phyloP scores from a whole-genome alignment of 2,888 invertebrate species.

The Endomychus coccineus region DNA sequence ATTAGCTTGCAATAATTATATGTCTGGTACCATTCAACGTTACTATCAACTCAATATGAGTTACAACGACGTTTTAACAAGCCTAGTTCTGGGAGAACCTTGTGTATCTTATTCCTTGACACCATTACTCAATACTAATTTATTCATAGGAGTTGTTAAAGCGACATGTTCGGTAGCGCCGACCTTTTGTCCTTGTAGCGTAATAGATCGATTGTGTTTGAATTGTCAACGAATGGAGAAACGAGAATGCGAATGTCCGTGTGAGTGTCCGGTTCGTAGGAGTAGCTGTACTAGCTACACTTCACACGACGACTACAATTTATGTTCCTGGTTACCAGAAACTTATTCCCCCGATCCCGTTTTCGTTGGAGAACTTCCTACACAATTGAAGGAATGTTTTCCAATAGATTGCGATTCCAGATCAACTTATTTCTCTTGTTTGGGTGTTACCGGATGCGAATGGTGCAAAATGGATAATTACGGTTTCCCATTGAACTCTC shows the following conservation, averaged over 20 bases:
- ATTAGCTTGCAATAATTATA: slow-evolving; percentile 74
- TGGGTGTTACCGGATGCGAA: slow-evolving; percentile 75
- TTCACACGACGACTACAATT: slow-evolving; percentile 28
- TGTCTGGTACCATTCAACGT: slow-evolving; percentile 78
- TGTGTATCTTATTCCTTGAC: slow-evolving; percentile 80
- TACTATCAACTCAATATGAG: slow-evolving; percentile 77
- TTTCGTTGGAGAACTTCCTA: slow-evolving; percentile 23
- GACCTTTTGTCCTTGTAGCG: slow-evolving; percentile 88
- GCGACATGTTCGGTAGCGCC: slow-evolving; percentile 75
- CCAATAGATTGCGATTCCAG: slow-evolving; percentile 62
- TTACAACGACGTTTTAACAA: slow-evolving; percentile 66
- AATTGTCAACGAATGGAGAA: slow-evolving; percentile 93
- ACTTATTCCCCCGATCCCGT: slow-evolving; percentile 18
- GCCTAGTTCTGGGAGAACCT: slow-evolving; percentile 80
- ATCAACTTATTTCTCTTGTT: slow-evolving; percentile 55
- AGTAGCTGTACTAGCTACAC: slow-evolving; percentile 33
- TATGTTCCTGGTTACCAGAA: slow-evolving; percentile 33
- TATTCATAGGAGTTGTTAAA: slow-evolving; percentile 82
- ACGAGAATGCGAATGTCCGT: slow-evolving; percentile 91
- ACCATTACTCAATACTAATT: slow-evolving; percentile 76
- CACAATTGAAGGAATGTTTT: slow-evolving; percentile 46
- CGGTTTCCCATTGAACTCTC: slow-evolving; percentile 59
- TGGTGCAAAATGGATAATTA: slow-evolving; percentile 83
- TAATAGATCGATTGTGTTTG: slow-evolving; percentile 77
- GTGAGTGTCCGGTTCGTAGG: slow-evolving; percentile 64